A percentile compares a stretch with the other conserved stretches of the same genome.
phyloP scores from a whole-genome alignment of 2,888 invertebrate species.

The Liposcelis brunnea region DNA sequence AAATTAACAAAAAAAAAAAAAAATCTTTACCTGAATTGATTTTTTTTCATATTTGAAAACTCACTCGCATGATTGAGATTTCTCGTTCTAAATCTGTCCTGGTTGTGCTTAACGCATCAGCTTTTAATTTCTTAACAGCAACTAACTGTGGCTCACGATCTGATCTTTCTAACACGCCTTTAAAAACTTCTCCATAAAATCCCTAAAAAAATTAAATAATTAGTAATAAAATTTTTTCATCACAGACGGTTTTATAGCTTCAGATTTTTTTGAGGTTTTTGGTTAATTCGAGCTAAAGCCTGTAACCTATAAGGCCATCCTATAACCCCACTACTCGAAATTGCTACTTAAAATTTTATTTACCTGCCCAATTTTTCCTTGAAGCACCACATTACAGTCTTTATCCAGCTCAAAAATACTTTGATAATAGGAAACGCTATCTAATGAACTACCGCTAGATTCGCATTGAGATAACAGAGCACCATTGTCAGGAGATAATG shows the following conservation, averaged over 20 bases:
- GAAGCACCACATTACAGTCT: constrained; percentile 40
- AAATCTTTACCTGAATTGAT: background rate
- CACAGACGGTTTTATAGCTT: no score
- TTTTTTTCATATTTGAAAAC: background rate
- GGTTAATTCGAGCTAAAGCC: no score
- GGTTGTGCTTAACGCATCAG: constrained; percentile 24
- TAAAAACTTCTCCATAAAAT: constrained; percentile 72
- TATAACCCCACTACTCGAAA: no score
- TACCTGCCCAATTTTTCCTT: constrained; percentile 42
- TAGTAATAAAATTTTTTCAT: constrained; percentile 18
- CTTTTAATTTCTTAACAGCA: constrained; percentile 49
- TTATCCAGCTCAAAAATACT: constrained; percentile 36
- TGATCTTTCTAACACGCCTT: constrained; percentile 47
- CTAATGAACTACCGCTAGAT: constrained; percentile 18
- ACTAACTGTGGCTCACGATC: constrained; percentile 37
- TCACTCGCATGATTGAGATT: constrained; percentile 72
- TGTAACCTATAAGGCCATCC: no score
- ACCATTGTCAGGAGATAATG: background rate
- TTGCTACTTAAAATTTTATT: constrained; percentile 11
- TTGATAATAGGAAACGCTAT: constrained; percentile 31
- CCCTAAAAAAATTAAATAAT: constrained; percentile 35
- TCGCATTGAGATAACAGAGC: background rate
- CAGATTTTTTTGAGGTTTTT: no score
- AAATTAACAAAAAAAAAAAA: constrained; percentile 11
- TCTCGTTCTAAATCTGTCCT: constrained; percentile 66